Conservation (phyloP, 2,797 vertebrate species). For the Salarias fasciatus region DNA sequence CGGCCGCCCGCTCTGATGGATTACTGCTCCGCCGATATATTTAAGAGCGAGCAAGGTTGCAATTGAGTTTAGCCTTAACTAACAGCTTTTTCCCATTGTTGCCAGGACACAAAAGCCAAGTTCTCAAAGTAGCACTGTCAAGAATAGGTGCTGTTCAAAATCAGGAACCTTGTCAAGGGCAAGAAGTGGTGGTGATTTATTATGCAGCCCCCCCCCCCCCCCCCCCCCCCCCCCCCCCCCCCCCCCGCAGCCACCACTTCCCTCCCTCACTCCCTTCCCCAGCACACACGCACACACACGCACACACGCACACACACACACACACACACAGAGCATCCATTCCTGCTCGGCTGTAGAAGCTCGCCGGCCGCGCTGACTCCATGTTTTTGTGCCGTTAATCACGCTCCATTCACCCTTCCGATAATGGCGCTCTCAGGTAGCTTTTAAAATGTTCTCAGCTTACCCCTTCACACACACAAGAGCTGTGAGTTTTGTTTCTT, state of each 20-base stretch:
- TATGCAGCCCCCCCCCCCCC: not conserved
- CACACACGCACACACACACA: not conserved
- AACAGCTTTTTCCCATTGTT: constrained; percentile 70
- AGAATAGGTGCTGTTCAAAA: constrained; percentile 62
- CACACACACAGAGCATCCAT: not conserved
- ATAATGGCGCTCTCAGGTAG: constrained; percentile 4
- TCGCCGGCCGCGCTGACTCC: too few species aligned
- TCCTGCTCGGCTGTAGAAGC: too few species aligned
- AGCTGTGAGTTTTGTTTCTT: not conserved
- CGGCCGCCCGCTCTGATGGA: constrained; percentile 37
- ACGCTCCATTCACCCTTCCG: constrained; percentile 4
- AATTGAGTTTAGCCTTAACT: constrained; percentile 71
- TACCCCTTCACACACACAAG: too few species aligned
- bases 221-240: not conserved
- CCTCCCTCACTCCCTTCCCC: too few species aligned
- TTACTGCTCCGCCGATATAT: constrained; percentile 49
- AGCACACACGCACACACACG: too few species aligned
- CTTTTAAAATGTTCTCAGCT: not conserved
- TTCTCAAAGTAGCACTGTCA: constrained; percentile 54
- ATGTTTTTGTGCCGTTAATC: constrained; percentile 21
- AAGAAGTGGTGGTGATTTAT: constrained; percentile 48
- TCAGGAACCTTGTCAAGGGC: constrained; percentile 72
- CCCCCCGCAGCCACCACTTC: not conserved
- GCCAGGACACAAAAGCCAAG: constrained; percentile 70
- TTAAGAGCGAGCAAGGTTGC: constrained; percentile 66